Evolutionary conservation across 2,113 vertebrate species (phyloP), one percentile per base, ranked within the genome.

Genomic region (Periophthalmodon schlosseri): DNA sequence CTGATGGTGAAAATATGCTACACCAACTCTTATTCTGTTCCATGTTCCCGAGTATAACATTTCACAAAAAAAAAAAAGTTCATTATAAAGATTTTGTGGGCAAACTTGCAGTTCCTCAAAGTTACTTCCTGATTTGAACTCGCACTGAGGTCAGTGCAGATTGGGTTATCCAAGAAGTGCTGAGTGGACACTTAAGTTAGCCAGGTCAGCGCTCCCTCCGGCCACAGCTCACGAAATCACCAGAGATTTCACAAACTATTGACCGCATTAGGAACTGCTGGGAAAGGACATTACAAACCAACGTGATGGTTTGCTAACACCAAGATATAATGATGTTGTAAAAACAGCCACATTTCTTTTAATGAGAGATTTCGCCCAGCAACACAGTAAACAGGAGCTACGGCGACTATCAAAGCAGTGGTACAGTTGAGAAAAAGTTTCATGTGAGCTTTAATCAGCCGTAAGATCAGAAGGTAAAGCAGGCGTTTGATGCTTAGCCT

Each of bases 81-180:
- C 1, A 28, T 28, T 44, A 2, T 44, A 44, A 44, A 44, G 39
- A 44, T 44, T 44, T 44, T 44, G 36, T 3, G 36, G 36, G 4
- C 36, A 71, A 50, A 70, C 46, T 57, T 28, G 24, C 60, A 74
- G 46, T 69, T 67, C 68, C 74, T 49, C 56, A 28, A 72, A 52
- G 79, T 78, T 68, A 64, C 67, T 72, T 2, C 2, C 49, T 74
- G 24, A 79, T 46, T 36, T 63, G 74, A 78, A 75, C 58, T 82
- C 34, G 50, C 80, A 70, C 74, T 4, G 39, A 73, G 75, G 85
- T 87, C 76, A 78, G 78, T 54, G n/a, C 56, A 70, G 68, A 69
- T 70, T 70, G 61, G 63, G 44, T 83, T 78, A 70, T 81, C 73
- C 74, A 61, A 4, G 47, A 83, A 84, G 36, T 75, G 88, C 85